Evolutionary conservation across 2,797 vertebrate species (phyloP), one percentile per base, ranked within the genome.

Genomic region (Paguma larvata): DNA sequence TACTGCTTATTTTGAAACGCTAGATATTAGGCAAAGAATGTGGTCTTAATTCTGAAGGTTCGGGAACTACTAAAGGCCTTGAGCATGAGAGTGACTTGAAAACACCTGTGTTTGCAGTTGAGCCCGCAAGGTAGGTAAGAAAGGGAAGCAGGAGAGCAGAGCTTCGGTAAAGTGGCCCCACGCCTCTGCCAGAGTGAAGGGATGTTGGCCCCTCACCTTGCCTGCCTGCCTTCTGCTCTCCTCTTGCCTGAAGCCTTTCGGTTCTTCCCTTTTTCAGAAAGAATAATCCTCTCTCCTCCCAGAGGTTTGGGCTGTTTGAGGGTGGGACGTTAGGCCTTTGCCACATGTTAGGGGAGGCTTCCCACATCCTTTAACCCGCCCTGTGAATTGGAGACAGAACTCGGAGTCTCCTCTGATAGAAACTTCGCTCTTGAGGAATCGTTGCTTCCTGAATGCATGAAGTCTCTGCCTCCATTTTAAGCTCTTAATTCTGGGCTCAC

Each of bases 1-100:
- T 80, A 90, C 56, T 83, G 77, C 59, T 72, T 14, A 30, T 84
- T 90, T 95, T 91, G 48, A 44, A 95, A 97, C 77, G 30, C 41
- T 88, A 72, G 41, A 25, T 32, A 65, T 59, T 84, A 88, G 32
- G 48, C 32, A 65, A 85, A 46, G 12, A 67, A 91, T 73, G 72
- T 46, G 59, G 46, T 88, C 34, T 84, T 95, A 8, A 46, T 44
- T 30, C 44, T 78, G 11, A 83, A 86, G n/a, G 67, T 65, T 53
- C 67, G 41, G 44, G 85, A 75, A 51, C 10, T 93, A 0, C 80
- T 87, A 53, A 89, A 70, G 59, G 56, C 25, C 63, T 75, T 77
- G 32, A 80, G 6, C 34, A 19, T 67, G 15, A 59, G 51, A 75
- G 48, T 75, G 62, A 75, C 27, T 83, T 59, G 25, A 53, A 73